Evolutionary conservation across 2,888 invertebrate species (phyloP).

Genomic region (Nasonia oneida): DNA sequence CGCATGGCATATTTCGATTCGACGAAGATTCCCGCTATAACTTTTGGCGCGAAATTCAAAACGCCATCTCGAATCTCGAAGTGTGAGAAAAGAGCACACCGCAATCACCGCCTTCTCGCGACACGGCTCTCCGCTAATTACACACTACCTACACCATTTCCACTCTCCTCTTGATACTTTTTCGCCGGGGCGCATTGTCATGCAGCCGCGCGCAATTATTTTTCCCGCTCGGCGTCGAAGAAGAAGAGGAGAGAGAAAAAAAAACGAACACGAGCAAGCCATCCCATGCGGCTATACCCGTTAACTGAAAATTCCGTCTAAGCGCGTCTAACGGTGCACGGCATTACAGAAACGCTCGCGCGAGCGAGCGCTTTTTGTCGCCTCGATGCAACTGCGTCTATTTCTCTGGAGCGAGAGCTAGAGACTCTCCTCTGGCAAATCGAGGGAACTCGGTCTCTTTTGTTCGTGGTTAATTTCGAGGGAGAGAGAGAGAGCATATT

Average conservation of each 20-base stretch:
- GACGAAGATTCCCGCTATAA: too few relatives aligned
- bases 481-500: background rate
- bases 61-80: too few relatives aligned
- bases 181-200: slow-evolving; percentile 12
- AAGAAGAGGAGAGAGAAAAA: background rate
- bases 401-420: background rate
- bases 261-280: background rate
- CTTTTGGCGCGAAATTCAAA: background rate
- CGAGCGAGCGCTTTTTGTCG: slow-evolving; percentile 43
- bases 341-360: slow-evolving; percentile 46
- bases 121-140: slow-evolving; percentile 25
- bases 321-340: slow-evolving; percentile 50
- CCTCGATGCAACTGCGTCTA: slow-evolving; percentile 12
- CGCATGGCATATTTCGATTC: background rate
- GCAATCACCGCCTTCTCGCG: slow-evolving; percentile 20
- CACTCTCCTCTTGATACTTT: slow-evolving; percentile 1
- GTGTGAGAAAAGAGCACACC: background rate
- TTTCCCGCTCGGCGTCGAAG: slow-evolving; percentile 1
- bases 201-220: slow-evolving; percentile 35
- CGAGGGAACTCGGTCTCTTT: background rate
- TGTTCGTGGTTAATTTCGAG: background rate
- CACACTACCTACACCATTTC: background rate
- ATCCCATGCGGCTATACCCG: background rate
- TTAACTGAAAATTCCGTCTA: slow-evolving; percentile 53
- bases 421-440: background rate